Base-by-base conservation (phyloP, 1,140 invertebrate genomes). In the Sitobion miscanthi region DNA sequence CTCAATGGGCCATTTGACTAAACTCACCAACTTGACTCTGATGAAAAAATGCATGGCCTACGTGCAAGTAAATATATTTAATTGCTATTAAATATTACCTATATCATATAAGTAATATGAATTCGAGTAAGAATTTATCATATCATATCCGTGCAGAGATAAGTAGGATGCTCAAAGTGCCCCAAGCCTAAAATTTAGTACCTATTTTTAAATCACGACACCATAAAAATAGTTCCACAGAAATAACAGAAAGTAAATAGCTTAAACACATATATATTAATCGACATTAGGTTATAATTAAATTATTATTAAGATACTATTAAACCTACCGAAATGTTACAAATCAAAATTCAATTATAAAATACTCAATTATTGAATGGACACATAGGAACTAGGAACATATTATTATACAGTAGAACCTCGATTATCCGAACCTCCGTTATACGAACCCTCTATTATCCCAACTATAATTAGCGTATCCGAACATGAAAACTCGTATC, bases 31-130 rank as follows among this genome's bases (percentile, higher is more conserved):
- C 57, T 54, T 90, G 47, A 42, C 54, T 25, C 23, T 94, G 25
- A 89, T 94, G 90, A 94, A 90, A 82, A 94, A 94, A 93, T 91
- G 91, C 42, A 54, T 94, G 14, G 25, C 47, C 30, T 94, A 93
- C 49, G 35, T 94, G 20, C 94, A 94, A 87, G 94, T 94, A 91
- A 57, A 57, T 38, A 88, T n/a, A 47, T 9, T 47, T n/a, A 77
- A n/a, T 35, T n/a, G 17, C 2, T n/a, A 69, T 69, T 69, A 69
- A 62, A 62, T 69, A 69, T 52, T 52, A 42, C 42, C 47, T 11
- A 54, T 52, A 52, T 52, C 6, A 52, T 52, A 62, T 30, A 38
- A 38, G 38, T 38, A 8, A 14, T 9, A 69, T 77, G 4, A 77
- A 77, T 77, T 77, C 4, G 11, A 77, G 14, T n/a, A n/a, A 77